Conservation (phyloP, 2,113 vertebrate species). For the Prinia subflava region DNA sequence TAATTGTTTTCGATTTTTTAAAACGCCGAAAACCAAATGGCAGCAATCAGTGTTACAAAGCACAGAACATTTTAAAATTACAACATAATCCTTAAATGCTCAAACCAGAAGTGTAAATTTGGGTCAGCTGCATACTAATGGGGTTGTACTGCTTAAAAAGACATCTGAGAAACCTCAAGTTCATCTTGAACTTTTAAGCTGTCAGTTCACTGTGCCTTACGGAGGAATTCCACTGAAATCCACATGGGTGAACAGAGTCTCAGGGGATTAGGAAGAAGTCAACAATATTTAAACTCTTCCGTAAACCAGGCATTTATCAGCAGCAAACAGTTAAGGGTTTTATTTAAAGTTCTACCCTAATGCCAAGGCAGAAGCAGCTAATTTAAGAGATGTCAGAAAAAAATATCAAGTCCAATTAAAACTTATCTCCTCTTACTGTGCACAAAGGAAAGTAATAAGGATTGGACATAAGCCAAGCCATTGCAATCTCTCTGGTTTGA, state of each 20-base stretch:
- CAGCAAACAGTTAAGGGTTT: constrained; percentile 21
- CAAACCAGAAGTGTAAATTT: not conserved
- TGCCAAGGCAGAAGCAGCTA: constrained; percentile 11
- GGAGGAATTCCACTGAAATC: constrained; percentile 39
- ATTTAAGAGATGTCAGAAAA: constrained; percentile 21
- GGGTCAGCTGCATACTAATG: not conserved
- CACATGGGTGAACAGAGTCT: not conserved
- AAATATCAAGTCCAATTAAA: constrained; percentile 32
- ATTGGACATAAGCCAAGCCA: constrained; percentile 15
- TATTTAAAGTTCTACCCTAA: constrained; percentile 17
- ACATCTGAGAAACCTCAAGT: constrained; percentile 4
- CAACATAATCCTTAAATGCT: not conserved
- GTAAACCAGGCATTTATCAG: constrained; percentile 44
- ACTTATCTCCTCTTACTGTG: not conserved
- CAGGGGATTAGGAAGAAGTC: constrained; percentile 27
- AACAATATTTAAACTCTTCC: constrained; percentile 42
- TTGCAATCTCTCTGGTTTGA: not conserved
- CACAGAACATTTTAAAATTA: not conserved
- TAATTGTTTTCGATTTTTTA: not conserved
- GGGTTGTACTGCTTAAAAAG: not conserved
- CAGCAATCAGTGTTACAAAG: not conserved
- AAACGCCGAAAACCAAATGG: not conserved
- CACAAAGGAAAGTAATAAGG: not conserved
- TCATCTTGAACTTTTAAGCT: constrained; percentile 11
- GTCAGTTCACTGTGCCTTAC: not conserved